Evolutionary conservation across 2,113 vertebrate species (phyloP).

Genomic region (Corydoras sp.): DNA sequence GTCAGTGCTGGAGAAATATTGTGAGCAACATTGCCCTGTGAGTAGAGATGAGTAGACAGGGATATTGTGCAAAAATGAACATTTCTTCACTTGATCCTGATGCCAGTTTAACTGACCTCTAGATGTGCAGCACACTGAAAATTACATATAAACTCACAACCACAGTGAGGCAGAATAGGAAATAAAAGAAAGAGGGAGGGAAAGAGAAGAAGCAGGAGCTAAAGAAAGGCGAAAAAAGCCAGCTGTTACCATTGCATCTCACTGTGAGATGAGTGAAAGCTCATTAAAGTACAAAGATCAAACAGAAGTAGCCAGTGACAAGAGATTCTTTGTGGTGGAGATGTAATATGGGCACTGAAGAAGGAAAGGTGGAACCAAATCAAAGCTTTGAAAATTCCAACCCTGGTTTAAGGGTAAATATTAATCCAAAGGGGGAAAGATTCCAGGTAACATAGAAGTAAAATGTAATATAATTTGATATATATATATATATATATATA

Average conservation of each 20-base stretch:
- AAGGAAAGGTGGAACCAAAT: constrained; percentile 22
- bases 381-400: not conserved
- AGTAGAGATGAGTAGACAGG: not conserved
- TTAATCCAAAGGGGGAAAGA: not conserved
- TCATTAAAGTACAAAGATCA: constrained; percentile 49
- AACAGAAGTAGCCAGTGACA: constrained; percentile 38
- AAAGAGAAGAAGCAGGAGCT: not conserved
- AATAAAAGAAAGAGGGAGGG: constrained; percentile 15
- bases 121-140: constrained; percentile 28
- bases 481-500: too few species aligned
- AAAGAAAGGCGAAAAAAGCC: constrained; percentile 31
- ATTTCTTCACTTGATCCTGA: not conserved
- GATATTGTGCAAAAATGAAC: not conserved
- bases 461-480: not conserved
- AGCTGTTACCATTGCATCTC: constrained; percentile 48
- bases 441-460: not conserved
- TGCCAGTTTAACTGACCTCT: constrained; percentile 10
- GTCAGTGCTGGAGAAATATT: constrained; percentile 46
- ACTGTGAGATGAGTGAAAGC: constrained; percentile 44
- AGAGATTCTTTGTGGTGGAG: constrained; percentile 39
- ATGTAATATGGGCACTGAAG: constrained; percentile 29
- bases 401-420: not conserved
- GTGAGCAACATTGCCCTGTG: constrained; percentile 32
- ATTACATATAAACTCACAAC: constrained; percentile 28
- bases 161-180: constrained; percentile 15